Evolutionary conservation across 2,797 vertebrate species (phyloP), one percentile per base, ranked within the genome.

Genomic region (Moxostoma hubbsi): DNA sequence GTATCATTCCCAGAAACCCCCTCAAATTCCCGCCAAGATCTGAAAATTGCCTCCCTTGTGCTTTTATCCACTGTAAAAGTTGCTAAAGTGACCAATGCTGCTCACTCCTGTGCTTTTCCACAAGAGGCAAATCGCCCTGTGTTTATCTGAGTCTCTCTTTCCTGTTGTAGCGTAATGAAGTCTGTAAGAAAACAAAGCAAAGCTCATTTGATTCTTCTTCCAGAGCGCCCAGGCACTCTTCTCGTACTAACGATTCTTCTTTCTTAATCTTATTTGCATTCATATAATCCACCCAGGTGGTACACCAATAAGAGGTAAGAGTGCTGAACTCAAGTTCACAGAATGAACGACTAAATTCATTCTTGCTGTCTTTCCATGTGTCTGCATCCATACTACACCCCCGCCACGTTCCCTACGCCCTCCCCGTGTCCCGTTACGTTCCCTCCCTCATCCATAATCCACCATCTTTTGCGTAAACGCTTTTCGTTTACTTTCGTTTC

Each of bases 221-320:
- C 97, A 97, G 98, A 97, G 96, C 95, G 96, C 96, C 94, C 96
- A 97, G 95, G 94, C 95, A 97, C 96, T 95, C 96, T 98, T 95
- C 97, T 95, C 96, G 94, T 98, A 99, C 98, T 99, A 99, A 99
- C 97, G 97, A 96, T 97, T 99, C 96, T 99, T 98, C 97, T 99
- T 98, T 99, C 97, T 79, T 98, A 99, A 99, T 99, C 97, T 99
- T 99, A 99, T 99, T 98, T 99, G 98, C 98, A 99, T 99, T 99
- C 98, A 99, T 98, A 98, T 99, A 98, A 98, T 99, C 98, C 97
- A 99, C 97, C 97, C 98, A 99, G 97, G 98, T 99, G 98, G 98
- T 99, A 99, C 98, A 95, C 98, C 98, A 97, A 99, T 99, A 98
- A 96, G 98, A 99, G 98, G 98, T 99, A 99, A 99, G 98, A 98